Conservation (phyloP, 2,888 invertebrate genomes). For the Lissonota sp. region DNA sequence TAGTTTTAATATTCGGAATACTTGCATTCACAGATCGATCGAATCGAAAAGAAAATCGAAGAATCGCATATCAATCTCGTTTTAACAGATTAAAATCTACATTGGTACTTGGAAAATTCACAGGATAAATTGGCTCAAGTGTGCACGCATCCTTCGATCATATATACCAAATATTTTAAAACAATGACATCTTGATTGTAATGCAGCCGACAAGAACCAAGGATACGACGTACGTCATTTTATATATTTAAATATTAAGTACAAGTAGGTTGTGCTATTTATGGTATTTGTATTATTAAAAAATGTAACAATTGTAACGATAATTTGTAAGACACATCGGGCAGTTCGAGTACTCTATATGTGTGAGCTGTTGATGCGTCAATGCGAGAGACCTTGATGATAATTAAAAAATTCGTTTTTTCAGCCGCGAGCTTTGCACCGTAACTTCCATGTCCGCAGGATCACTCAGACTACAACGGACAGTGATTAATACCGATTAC, state of each 20-base stretch:
- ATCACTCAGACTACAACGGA: neutral
- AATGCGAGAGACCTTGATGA: conserved; percentile 59
- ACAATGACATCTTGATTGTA: conserved; percentile 4
- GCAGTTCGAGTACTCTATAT: conserved; percentile 41
- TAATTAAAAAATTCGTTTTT: conserved; percentile 16
- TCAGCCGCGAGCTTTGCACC: neutral
- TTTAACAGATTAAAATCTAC: conserved; percentile 10
- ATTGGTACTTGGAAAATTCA: conserved; percentile 25
- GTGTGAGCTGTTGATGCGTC: conserved; percentile 53
- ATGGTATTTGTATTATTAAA: neutral
- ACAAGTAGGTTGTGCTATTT: conserved; percentile 57
- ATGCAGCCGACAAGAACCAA: conserved; percentile 35
- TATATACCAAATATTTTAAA: conserved; percentile 24
- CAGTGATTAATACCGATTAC: conserved; percentile 58
- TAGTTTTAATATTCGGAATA: neutral
- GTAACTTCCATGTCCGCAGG: neutral
- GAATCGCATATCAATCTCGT: conserved; percentile 1
- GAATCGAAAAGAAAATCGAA: no score
- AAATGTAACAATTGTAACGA: conserved; percentile 19
- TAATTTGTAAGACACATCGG: conserved; percentile 46
- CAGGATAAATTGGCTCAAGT: conserved; percentile 37
- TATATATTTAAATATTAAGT: conserved; percentile 47
- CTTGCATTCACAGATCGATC: no score
- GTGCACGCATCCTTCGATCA: conserved; percentile 51
- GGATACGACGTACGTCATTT: conserved; percentile 48